Conservation (phyloP, 1,140 invertebrate genomes). For the Hypothenemus hampei region DNA sequence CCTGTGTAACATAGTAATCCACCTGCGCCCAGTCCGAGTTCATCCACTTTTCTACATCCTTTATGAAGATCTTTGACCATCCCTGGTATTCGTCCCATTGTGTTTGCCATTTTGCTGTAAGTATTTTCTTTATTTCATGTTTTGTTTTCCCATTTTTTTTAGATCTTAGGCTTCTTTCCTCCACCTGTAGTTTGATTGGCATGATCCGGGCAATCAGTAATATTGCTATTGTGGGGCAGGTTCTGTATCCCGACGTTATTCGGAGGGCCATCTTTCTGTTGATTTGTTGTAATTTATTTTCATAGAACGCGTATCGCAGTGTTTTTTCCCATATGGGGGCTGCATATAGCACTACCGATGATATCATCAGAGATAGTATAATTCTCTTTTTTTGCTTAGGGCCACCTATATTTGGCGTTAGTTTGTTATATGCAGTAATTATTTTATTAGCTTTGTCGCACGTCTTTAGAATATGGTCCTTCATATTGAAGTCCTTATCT, state of each 20-base stretch:
- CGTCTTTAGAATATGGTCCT: slow-evolving; percentile 2
- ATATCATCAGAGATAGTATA: not conserved
- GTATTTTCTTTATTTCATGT: too few species aligned
- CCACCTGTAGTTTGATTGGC: slow-evolving; percentile 24
- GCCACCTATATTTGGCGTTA: not conserved
- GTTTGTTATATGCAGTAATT: not conserved
- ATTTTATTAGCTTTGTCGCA: slow-evolving; percentile 3
- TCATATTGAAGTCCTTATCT: not conserved
- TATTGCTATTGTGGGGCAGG: slow-evolving; percentile 21
- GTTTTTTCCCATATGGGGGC: slow-evolving; percentile 6
- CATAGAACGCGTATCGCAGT: not conserved
- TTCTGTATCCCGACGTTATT: slow-evolving; percentile 28
- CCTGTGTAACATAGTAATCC: too few species aligned
- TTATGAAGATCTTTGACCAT: too few species aligned
- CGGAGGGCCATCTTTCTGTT: slow-evolving; percentile 15
- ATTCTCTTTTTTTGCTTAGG: not conserved
- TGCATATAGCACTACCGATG: slow-evolving; percentile 1
- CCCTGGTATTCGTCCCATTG: too few species aligned
- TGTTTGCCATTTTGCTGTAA: too few species aligned
- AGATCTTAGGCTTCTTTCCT: too few species aligned
- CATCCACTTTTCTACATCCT: too few species aligned
- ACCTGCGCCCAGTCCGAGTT: too few species aligned
- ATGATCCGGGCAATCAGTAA: slow-evolving; percentile 24
- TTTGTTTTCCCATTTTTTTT: too few species aligned
- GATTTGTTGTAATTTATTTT: not conserved